Evolutionary conservation across 30 jellyfish, hydroid and myxozoan species (phyloP).

Genomic region (Catostylus mosaicus): DNA sequence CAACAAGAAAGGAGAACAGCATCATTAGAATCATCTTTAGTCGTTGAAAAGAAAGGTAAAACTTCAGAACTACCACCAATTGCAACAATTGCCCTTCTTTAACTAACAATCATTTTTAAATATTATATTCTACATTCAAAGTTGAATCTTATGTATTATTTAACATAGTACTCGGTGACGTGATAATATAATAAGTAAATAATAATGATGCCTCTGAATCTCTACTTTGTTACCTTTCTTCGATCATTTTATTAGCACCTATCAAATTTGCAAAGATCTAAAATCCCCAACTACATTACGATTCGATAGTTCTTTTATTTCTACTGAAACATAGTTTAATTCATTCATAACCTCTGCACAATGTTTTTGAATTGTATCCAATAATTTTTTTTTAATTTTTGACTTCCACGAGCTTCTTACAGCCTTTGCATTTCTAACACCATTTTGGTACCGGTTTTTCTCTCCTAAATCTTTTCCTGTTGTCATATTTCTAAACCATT

Average conservation of each 20-base stretch:
- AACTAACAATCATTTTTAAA: background rate
- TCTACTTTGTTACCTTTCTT: no score
- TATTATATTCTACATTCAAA: background rate
- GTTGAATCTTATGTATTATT: no score
- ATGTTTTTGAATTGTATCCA: constrained; percentile 12
- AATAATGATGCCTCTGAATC: no score
- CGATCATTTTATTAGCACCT: no score
- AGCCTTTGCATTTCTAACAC: constrained; percentile 48
- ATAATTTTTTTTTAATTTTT: background rate
- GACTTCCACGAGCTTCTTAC: constrained; percentile 34
- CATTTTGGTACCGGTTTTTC: constrained; percentile 35
- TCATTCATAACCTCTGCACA: constrained; percentile 20
- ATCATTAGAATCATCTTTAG: background rate
- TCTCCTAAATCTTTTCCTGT: constrained; percentile 11
- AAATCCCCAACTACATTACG: background rate
- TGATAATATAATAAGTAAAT: no score
- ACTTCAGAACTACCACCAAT: constrained; percentile 61
- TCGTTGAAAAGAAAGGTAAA: constrained; percentile 23
- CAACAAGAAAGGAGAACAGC: constrained; percentile 85
- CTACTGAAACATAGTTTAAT: constrained; percentile 3
- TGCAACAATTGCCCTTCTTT: constrained; percentile 39
- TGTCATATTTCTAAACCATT: constrained; percentile 28
- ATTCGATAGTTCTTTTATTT: background rate
- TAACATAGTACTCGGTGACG: no score
- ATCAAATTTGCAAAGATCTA: background rate